Evolutionary conservation across 2,797 vertebrate genomes (phyloP), one percentile per base, ranked within the genome.

Genomic region (Megaceryle alcyon): DNA sequence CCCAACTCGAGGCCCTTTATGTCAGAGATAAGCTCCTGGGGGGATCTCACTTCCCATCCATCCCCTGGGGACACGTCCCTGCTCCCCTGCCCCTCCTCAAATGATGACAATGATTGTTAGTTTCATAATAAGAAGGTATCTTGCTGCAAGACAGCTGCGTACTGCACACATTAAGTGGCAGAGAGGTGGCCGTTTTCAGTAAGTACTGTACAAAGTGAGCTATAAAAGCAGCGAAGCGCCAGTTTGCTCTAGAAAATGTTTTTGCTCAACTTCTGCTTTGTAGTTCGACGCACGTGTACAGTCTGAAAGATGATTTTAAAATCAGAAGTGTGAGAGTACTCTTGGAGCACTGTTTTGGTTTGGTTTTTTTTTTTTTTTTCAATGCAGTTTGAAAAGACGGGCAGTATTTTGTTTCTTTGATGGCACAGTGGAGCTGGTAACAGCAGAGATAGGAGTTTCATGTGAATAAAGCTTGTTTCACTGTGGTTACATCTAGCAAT

Each of bases 401-500:
- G 96, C 86, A 91, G 87, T 91, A 66, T 90, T 94, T 78, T 61
- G 71, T 57, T 78, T 92, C 91, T 83, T 88, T 61, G 95, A 89
- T 66, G 94, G 95, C 75, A 89, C 95, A 97, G 88, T 94, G 89
- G 80, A 95, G 95, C 64, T 66, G 87, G 91, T 82, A 93, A 81
- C 73, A 91, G 91, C 83, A 89, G 71, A 68, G 72, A 37, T 20
- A 84, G 56, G 68, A 68, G 83, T 88, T 97, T 99, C 98, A 99
- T 95, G 98, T 98, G 97, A 98, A 98, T 26, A 98, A 95, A 82
- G 98, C 49, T 93, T 97, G 97, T 94, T 98, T 99, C 84, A 95
- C 73, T 70, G 98, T 92, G 35, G 97, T 97, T 91, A 98, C 96
- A 17, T 99, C 99, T 97, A 99, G 94, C 95, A 99, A 97, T 5